A percentile compares a stretch with the other conserved stretches of the same genome.
phyloP scores from a whole-genome alignment of 2,888 invertebrate species.

The Synanthedon andrenaeformis region DNA sequence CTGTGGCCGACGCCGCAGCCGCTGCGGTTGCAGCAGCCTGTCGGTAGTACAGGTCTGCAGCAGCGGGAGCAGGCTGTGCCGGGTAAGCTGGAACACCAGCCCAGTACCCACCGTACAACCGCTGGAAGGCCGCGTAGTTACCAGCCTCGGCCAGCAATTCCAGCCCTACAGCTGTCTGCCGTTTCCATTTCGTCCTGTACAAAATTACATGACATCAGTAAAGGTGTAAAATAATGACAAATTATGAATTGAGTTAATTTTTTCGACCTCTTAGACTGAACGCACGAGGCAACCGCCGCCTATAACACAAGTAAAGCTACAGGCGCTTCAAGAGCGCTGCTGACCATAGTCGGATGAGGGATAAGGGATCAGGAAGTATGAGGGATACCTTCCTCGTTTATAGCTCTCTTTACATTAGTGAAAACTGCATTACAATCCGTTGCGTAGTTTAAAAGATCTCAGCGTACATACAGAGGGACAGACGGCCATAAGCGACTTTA shows the following conservation, averaged over 20 bases:
- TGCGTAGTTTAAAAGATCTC: too few species aligned
- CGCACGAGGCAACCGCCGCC: too few species aligned
- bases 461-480: too few species aligned
- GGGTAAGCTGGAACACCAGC: conserved; percentile 77
- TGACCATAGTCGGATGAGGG: neutral
- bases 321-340: too few species aligned
- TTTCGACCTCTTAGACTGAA: too few species aligned
- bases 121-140: conserved; percentile 98
- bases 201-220: neutral
- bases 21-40: conserved; percentile 83
- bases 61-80: conserved; percentile 75
- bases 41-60: conserved; percentile 84
- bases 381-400: too few species aligned
- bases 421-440: too few species aligned
- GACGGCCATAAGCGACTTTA: too few species aligned
- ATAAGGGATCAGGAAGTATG: too few species aligned
- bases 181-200: conserved; percentile 97
- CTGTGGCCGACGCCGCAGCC: conserved; percentile 66
- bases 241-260: too few species aligned
- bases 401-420: too few species aligned
- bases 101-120: conserved; percentile 86
- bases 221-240: neutral
- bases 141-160: conserved; percentile 97
- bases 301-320: too few species aligned
- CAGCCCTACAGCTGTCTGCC: conserved; percentile 97